A percentile compares a stretch with the other conserved stretches of the same genome.
Evolutionary conservation across 2,888 invertebrate species (phyloP).

Genomic region (Polymixis lichenea): DNA sequence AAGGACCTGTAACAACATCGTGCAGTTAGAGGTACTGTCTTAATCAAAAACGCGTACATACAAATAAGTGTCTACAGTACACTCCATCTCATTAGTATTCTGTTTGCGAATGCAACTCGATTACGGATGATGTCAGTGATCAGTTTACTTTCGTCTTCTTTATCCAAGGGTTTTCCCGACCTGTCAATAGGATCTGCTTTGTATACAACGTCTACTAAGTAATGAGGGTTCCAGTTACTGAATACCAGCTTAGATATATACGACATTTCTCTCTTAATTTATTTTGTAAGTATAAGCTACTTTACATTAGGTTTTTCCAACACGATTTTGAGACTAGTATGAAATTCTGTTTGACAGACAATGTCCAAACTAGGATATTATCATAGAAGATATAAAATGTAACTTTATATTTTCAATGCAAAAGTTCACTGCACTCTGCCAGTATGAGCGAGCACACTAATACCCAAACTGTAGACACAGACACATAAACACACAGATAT

Average conservation of each 20-base stretch:
- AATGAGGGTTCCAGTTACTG: constrained; percentile 35
- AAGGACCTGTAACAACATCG: background rate
- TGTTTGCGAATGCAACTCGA: constrained; percentile 33
- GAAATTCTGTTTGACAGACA: background rate
- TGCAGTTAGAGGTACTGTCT: background rate
- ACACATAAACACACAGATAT: background rate
- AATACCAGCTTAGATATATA: background rate
- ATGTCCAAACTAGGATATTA: constrained; percentile 9
- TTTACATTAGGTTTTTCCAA: constrained; percentile 23
- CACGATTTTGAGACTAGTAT: background rate
- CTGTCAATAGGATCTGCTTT: constrained; percentile 48
- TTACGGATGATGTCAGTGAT: constrained; percentile 54
- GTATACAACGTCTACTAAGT: constrained; percentile 33
- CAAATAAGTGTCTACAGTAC: constrained; percentile 1
- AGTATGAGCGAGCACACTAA: background rate
- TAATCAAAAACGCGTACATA: background rate
- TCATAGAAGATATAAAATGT: background rate
- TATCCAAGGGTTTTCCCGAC: constrained; percentile 48
- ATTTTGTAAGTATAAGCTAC: constrained; percentile 14
- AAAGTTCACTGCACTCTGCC: constrained; percentile 49
- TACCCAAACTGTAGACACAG: background rate
- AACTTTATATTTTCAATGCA: constrained; percentile 48
- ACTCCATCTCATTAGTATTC: constrained; percentile 53
- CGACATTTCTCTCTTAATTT: constrained; percentile 24
- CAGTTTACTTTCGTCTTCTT: constrained; percentile 54